Base-by-base conservation (phyloP, 2,888 invertebrate genomes). In the Onchidella celtica region DNA sequence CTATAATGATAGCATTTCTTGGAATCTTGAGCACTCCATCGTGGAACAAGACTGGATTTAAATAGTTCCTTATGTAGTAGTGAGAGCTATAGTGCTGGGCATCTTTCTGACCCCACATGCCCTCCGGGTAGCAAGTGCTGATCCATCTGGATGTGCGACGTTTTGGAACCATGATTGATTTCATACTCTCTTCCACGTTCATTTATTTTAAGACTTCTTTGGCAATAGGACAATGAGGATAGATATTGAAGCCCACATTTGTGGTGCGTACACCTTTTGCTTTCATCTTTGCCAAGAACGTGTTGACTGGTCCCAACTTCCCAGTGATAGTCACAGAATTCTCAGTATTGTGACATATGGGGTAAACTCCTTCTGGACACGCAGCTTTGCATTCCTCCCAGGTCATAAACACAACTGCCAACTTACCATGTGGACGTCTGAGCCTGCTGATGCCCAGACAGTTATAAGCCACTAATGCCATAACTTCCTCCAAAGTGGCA, bases 291-390 rank as follows among this genome's bases (percentile, higher is more conserved):
- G 83, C 81, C 0, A 93, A 91, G 87, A 93, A 93, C n/a, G 84
- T 73, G 1, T 83, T 77, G 21, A 93, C 90, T 1, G 84, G 84
- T 4, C 89, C 95, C 57, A 95, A 95, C 0, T 97, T 97, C 0
- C 99, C 99, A 3, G 99, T 99, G 85, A 99, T 94, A 17, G 98
- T 98, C 9, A 99, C 98, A 89, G 97, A 98, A 93, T 99, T 98
- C 84, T 94, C 95, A 82, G 98, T 96, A 94, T 99, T 99, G 94
- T 99, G 98, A 93, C 99, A 99, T 70, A 98, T 93, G 11, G 93
- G 92, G 21, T 92, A 92, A 4, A 93, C 91, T 29, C 92, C 92
- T 34, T 86, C 82, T 1, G 93, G 92, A 83, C 92, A 93, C 81
- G 89, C 88, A 2, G 83, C 83, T 66, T 88, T 86, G 11, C 92